phyloP scores from a whole-genome alignment of 2,888 invertebrate species.

The Xanthia icteritia region DNA sequence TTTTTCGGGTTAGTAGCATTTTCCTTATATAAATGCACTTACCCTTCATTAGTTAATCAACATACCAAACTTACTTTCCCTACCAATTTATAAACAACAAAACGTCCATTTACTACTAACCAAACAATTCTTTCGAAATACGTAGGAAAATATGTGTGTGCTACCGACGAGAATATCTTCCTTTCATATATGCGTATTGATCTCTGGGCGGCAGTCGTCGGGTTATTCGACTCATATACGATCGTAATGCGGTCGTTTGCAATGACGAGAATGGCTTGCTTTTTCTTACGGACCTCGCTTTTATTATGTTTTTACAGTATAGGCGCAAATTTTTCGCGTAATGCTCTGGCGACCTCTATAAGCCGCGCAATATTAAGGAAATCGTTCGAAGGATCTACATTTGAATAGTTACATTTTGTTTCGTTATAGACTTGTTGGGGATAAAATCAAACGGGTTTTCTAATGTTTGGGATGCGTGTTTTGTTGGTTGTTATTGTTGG shows the following conservation, averaged over 20 bases:
- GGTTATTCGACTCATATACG: constrained; percentile 65
- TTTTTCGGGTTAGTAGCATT: too few relatives aligned
- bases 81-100: constrained; percentile 24
- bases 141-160: constrained; percentile 31
- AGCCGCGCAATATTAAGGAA: constrained; percentile 72
- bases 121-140: constrained; percentile 16
- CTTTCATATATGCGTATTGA: constrained; percentile 66
- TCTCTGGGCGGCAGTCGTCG: constrained; percentile 63
- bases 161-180: constrained; percentile 57
- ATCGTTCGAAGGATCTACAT: constrained; percentile 66
- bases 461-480: constrained; percentile 44
- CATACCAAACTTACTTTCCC: neutral
- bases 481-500: constrained; percentile 26
- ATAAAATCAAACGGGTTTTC: constrained; percentile 62
- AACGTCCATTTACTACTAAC: constrained; percentile 28
- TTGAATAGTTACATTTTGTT: constrained; percentile 70
- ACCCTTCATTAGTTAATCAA: neutral
- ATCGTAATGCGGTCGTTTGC: constrained; percentile 70
- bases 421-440: constrained; percentile 53
- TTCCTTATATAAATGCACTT: neutral
- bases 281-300: constrained; percentile 66
- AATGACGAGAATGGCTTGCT: constrained; percentile 70
- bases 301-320: constrained; percentile 73
- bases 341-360: constrained; percentile 72
- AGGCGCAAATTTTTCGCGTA: constrained; percentile 70